Evolutionary conservation across 2,888 invertebrate genomes (phyloP), one percentile per base, ranked within the genome.

Genomic region (Lamellibrachia satsuma): DNA sequence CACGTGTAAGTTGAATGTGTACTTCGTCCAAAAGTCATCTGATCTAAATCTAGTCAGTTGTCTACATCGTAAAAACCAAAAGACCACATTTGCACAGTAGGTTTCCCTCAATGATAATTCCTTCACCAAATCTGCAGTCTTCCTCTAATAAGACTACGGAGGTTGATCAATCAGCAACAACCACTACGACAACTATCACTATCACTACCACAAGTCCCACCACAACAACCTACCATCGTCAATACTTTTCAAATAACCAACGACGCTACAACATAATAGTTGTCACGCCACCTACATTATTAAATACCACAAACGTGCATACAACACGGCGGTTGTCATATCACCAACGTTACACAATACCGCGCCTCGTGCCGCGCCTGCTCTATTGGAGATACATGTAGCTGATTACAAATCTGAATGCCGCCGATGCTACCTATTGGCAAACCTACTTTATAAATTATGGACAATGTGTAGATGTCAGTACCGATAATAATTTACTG

Each of bases 401-500:
- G 75, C 22, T 15, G 75, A 75, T 22, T 4, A 15, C 75, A 22
- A 75, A 75, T 75, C 75, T 75, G 75, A 75, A 75, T 75, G 75
- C 75, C 15, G 75, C 75, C n/a, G 75, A 75, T 4, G 75, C 75
- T 75, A 75, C 75, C 75, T 75, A n/a, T 75, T 75, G n/a, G 75
- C 75, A 75, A 75, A 75, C n/a, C 22, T 22, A 75, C 75, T 75
- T n/a, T 22, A 75, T 75, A 22, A 75, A 75, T 75, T 22, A 75
- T 75, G n/a, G 75, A 75, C 75, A n/a, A 75, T 75, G 22, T 75
- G n/a, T 75, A 75, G 75, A 75, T 75, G 75, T 75, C 75, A 75
- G 75, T n/a, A 6, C 15, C 6, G 22, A 75, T 75, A 75, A 75
- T 75, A n/a, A 75, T 75, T 75, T 75, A 75, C 75, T 75, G 6